Evolutionary conservation across 2,797 vertebrate genomes (phyloP).

Genomic region (Chelidonichthys spinosus): DNA sequence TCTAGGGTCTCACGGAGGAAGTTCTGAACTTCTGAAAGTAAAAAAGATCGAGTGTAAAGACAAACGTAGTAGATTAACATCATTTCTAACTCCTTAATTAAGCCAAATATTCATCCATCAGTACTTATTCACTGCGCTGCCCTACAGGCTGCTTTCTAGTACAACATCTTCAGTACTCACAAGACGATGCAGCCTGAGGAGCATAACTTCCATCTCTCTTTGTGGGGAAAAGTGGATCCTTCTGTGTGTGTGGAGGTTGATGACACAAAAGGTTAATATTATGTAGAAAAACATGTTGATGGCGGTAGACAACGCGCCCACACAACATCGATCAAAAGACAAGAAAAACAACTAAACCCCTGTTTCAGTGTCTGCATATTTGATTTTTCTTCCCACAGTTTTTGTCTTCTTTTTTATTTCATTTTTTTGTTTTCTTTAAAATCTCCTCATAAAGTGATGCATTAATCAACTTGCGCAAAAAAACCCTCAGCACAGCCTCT

Average conservation of each 20-base stretch:
- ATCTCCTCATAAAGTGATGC: constrained; percentile 1
- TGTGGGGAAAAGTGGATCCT: background rate
- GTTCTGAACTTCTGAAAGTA: background rate
- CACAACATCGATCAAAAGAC: constrained; percentile 41
- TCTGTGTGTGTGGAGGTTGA: constrained; percentile 25
- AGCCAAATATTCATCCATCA: background rate
- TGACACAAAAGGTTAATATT: constrained; percentile 41
- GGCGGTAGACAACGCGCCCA: constrained; percentile 38
- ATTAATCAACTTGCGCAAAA: constrained; percentile 16
- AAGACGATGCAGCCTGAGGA: constrained; percentile 21
- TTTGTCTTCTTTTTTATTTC: constrained; percentile 20
- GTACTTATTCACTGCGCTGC: constrained; percentile 5
- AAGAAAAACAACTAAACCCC: constrained; percentile 17
- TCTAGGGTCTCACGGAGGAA: constrained; percentile 45
- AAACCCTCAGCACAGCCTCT: constrained; percentile 25
- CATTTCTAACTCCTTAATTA: background rate
- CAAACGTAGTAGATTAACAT: background rate
- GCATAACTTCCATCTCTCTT: background rate
- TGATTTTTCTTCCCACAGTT: constrained; percentile 27
- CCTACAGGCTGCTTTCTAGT: background rate
- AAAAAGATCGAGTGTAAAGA: background rate
- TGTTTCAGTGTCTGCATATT: constrained; percentile 32
- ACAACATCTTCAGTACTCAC: background rate
- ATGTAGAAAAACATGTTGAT: constrained; percentile 28
- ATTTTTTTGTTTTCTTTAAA: constrained; percentile 34